Percentiles rank a stretch among this genome's conserved stretches.
These are phyloP conservation scores for Hydrozoanthus gracilis DNA, from an alignment of 92 coral and sea anemone genomes.

Conservation along the genomic window DNA sequence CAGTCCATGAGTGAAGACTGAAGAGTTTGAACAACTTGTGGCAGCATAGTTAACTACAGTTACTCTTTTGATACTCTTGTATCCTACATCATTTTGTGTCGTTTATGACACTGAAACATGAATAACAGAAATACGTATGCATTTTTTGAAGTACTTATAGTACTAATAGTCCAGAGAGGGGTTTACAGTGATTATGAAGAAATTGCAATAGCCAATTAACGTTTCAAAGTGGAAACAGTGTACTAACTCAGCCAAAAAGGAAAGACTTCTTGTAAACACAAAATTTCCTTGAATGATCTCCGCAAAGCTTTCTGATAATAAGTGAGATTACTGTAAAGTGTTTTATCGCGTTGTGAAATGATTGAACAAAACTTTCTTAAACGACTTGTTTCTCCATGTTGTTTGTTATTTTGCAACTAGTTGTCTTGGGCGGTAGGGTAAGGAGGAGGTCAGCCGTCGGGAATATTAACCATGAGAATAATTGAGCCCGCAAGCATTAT, in stretches of 20 bases:
- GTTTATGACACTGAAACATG: background rate
- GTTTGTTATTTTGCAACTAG: background rate
- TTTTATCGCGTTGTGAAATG: background rate
- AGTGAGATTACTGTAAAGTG: background rate
- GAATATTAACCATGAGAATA: no score
- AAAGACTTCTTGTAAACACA: background rate
- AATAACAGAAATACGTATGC: slow-evolving; percentile 3
- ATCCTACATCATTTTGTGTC: background rate
- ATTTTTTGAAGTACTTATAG: background rate
- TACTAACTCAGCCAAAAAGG: background rate
- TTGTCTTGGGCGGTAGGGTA: background rate
- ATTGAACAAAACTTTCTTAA: slow-evolving; percentile 8
- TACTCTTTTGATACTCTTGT: background rate
- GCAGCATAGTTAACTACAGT: background rate
- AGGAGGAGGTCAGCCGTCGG: no score
- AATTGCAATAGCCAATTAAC: slow-evolving; percentile 1
- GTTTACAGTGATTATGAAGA: background rate
- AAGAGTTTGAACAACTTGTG: background rate
- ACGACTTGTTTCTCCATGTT: background rate
- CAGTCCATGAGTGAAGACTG: slow-evolving; percentile 76
- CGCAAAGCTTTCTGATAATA: background rate
- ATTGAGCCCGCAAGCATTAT: no score
- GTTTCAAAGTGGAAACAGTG: background rate
- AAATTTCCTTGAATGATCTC: background rate
- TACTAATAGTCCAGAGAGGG: slow-evolving; percentile 11